Evolutionary conservation across 2,113 vertebrate genomes (phyloP).

Genomic region (Calyptommatus sinebrachiatus): DNA sequence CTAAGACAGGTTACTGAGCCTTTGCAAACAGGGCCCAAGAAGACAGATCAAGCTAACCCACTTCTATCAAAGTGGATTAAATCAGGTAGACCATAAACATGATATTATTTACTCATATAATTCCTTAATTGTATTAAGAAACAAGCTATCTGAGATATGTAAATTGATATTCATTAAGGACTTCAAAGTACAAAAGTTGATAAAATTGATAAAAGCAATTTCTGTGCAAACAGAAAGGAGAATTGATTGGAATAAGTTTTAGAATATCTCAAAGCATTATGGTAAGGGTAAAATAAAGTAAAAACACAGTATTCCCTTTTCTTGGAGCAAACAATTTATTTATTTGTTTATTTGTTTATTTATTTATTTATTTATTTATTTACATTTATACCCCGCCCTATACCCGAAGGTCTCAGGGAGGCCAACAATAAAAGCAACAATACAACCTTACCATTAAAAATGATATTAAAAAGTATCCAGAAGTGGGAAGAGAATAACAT

Average conservation of each 20-base stretch:
- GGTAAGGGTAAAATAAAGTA: neutral
- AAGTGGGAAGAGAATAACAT: too few species aligned
- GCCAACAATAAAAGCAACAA: too few species aligned
- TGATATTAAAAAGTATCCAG: too few species aligned
- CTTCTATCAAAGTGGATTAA: too few species aligned
- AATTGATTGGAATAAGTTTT: neutral
- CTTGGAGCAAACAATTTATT: neutral
- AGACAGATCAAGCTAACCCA: too few species aligned
- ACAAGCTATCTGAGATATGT: neutral
- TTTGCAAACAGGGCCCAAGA: too few species aligned
- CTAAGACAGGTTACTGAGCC: too few species aligned
- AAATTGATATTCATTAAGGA: neutral
- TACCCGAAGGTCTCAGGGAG: too few species aligned
- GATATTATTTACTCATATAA: neutral
- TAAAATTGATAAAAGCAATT: neutral
- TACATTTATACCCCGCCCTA: too few species aligned
- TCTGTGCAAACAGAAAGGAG: neutral
- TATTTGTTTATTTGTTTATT: too few species aligned
- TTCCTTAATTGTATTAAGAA: neutral
- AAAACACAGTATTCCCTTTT: neutral
- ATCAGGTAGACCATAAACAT: neutral
- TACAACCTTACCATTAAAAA: too few species aligned
- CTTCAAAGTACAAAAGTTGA: neutral
- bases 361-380: too few species aligned
- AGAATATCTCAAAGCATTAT: neutral